These are phyloP conservation scores for Hofmannophila pseudospretella DNA, from an alignment of 2,888 invertebrate genomes.

Conservation along the genomic window DNA sequence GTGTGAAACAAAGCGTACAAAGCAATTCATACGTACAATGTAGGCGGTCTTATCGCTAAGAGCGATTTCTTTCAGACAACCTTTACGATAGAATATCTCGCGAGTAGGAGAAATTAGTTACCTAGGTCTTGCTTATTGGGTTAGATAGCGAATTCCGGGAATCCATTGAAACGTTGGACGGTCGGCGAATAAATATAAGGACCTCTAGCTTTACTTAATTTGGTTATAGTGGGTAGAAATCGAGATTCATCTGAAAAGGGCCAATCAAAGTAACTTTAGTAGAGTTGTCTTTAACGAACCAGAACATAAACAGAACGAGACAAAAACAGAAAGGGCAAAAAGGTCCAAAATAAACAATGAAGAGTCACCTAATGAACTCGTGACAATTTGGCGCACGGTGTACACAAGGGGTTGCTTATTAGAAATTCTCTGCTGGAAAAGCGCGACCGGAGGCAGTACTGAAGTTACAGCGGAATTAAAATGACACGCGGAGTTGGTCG, in stretches of 20 bases:
- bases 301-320: conserved; percentile 40
- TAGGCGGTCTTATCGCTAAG: too few relatives aligned
- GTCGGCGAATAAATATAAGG: neutral
- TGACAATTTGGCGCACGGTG: conserved; percentile 53
- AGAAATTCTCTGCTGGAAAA: conserved; percentile 54
- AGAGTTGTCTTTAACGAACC: conserved; percentile 32
- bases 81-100: too few relatives aligned
- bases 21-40: too few relatives aligned
- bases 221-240: neutral
- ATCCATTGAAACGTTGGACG: neutral
- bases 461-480: conserved; percentile 14
- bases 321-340: conserved; percentile 42
- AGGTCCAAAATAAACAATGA: conserved; percentile 55
- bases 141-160: too few relatives aligned
- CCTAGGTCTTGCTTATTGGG: too few relatives aligned
- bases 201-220: neutral
- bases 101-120: too few relatives aligned
- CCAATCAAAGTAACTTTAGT: conserved; percentile 11
- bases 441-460: conserved; percentile 25
- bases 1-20: too few relatives aligned
- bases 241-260: neutral
- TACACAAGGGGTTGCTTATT: conserved; percentile 53
- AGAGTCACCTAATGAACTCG: conserved; percentile 61
- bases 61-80: too few relatives aligned
- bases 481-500: conserved; percentile 8